Percentiles rank a stretch among this genome's conserved stretches.
These are phyloP conservation scores for Temnothorax longispinosus DNA, from an alignment of 1,140 invertebrate genomes.

Conservation along the genomic window DNA sequence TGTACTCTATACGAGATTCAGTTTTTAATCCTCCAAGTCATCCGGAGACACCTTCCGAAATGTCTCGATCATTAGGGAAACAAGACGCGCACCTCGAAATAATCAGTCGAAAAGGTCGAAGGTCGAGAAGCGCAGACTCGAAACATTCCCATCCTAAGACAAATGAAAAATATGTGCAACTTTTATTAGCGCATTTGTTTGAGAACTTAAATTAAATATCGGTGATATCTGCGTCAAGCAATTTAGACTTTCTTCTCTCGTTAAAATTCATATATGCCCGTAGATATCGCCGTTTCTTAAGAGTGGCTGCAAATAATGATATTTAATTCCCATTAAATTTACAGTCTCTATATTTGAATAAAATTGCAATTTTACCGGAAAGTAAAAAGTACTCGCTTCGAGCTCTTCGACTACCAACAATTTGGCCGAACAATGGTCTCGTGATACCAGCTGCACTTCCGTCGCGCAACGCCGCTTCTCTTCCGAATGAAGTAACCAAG, in stretches of 20 bases:
- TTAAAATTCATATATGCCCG: background rate
- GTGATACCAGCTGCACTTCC: conserved; percentile 11
- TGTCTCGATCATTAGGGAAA: background rate
- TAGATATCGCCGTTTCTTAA: background rate
- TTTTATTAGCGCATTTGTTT: background rate
- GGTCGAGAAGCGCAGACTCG: background rate
- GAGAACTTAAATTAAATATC: background rate
- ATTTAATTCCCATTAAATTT: background rate
- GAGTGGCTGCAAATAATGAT: background rate
- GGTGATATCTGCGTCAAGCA: background rate
- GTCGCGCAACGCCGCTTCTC: background rate
- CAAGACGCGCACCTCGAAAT: background rate
- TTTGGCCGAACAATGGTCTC: background rate
- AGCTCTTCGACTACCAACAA: background rate
- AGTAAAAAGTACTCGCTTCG: background rate
- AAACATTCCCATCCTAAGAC: background rate
- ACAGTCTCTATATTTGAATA: background rate
- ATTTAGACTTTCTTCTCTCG: background rate
- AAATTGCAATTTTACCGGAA: background rate
- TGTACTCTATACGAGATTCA: background rate
- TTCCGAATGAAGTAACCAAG: conserved; percentile 24
- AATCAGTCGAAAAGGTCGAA: conserved; percentile 7
- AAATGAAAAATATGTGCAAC: background rate
- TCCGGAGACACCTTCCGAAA: background rate
- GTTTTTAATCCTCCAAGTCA: background rate